A percentile compares a stretch with the other conserved stretches of the same genome.
These are phyloP conservation scores for Odontamblyopus lacepedii DNA, from an alignment of 2,797 vertebrate genomes.

Conservation along the genomic window DNA sequence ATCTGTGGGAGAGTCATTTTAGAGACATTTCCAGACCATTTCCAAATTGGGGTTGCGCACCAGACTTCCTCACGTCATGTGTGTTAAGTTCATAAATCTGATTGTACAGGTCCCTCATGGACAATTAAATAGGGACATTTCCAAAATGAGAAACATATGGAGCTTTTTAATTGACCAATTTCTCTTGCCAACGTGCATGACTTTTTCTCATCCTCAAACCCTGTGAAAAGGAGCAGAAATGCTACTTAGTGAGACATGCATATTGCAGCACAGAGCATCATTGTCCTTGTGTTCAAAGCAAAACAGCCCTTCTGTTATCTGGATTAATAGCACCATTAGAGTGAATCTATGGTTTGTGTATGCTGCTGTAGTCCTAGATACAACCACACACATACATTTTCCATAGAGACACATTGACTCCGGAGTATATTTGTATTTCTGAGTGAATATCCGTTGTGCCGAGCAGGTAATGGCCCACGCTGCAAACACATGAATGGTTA, in stretches of 20 bases:
- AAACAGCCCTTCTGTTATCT: conserved; percentile 75
- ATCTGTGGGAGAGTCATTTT: neutral
- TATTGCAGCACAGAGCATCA: conserved; percentile 65
- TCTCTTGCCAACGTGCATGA: conserved; percentile 75
- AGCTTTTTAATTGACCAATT: conserved; percentile 81
- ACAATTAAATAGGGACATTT: conserved; percentile 79
- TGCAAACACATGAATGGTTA: conserved; percentile 33
- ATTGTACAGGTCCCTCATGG: conserved; percentile 66
- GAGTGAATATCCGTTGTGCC: conserved; percentile 49
- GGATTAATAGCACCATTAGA: conserved; percentile 80
- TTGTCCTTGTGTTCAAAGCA: conserved; percentile 68
- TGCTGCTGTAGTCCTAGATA: conserved; percentile 44
- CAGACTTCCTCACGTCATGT: conserved; percentile 37
- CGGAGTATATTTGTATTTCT: conserved; percentile 50
- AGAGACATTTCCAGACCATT: neutral
- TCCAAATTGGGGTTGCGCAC: conserved; percentile 1
- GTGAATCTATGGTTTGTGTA: conserved; percentile 69
- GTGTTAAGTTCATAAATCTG: conserved; percentile 41
- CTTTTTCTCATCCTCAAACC: conserved; percentile 63
- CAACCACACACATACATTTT: conserved; percentile 48
- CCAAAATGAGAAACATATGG: conserved; percentile 82
- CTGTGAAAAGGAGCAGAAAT: conserved; percentile 53
- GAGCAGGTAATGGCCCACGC: conserved; percentile 50
- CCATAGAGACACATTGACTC: conserved; percentile 19
- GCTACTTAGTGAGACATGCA: conserved; percentile 59